Evolutionary conservation across 1,140 invertebrate genomes (phyloP).

Genomic region (Acromyrmex charruanus): DNA sequence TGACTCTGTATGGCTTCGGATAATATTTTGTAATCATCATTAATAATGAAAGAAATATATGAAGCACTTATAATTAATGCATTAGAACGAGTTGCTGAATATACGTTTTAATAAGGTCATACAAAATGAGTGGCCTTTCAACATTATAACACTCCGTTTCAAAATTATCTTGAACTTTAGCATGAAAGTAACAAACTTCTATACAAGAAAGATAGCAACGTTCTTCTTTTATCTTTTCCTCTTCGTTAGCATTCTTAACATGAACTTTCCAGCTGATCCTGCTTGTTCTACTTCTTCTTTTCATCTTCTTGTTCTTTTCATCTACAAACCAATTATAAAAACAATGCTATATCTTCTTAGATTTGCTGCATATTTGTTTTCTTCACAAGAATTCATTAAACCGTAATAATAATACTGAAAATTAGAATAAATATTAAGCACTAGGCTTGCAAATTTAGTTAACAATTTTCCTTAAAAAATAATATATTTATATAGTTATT

Average conservation of each 20-base stretch:
- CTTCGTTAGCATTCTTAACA: constrained; percentile 47
- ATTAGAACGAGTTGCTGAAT: not conserved
- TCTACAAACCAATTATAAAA: constrained; percentile 30
- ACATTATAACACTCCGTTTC: not conserved
- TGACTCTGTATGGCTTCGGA: not conserved
- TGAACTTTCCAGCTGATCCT: constrained; percentile 10
- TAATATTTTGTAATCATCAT: not conserved
- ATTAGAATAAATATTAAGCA: not conserved
- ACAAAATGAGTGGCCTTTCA: not conserved
- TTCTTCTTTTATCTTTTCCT: constrained; percentile 24
- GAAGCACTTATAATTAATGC: not conserved
- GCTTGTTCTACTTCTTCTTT: not conserved
- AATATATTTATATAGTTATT: not conserved
- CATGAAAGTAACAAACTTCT: constrained; percentile 12
- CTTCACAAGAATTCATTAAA: not conserved
- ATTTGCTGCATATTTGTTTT: not conserved
- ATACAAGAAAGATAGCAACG: not conserved
- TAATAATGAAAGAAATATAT: not conserved
- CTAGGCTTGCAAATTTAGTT: not conserved
- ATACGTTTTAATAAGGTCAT: not conserved
- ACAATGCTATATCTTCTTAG: not conserved
- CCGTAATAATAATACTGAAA: not conserved
- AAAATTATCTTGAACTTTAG: not conserved
- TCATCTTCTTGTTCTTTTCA: not conserved
- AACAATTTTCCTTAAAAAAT: not conserved